Percentiles rank a stretch among this genome's conserved stretches.
Conservation (phyloP, 1,140 invertebrate genomes). For the Orussus abietinus region DNA sequence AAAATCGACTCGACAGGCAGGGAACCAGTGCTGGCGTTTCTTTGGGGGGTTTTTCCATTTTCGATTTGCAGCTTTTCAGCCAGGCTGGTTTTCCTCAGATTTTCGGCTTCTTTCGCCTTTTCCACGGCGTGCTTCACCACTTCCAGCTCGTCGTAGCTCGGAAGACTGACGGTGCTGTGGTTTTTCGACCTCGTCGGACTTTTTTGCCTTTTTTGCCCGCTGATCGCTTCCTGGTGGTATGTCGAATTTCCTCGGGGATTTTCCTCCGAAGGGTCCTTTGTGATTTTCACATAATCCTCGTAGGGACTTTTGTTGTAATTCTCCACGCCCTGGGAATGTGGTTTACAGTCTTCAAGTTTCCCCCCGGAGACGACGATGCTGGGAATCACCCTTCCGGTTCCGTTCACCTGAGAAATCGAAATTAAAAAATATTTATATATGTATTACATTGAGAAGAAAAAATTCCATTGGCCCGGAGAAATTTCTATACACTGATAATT, state of each 20-base stretch:
- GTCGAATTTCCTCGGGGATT: constrained; percentile 10
- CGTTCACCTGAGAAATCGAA: constrained; percentile 33
- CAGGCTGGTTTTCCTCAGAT: constrained; percentile 11
- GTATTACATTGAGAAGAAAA: too few species aligned
- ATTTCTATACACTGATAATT: too few species aligned
- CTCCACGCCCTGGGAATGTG: constrained; percentile 24
- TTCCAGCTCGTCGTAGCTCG: constrained; percentile 53
- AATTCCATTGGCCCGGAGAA: too few species aligned
- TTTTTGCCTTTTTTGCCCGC: constrained; percentile 15
- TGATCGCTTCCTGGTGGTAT: constrained; percentile 10
- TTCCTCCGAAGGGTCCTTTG: constrained; percentile 9
- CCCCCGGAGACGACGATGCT: constrained; percentile 36
- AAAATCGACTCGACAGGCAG: not conserved
- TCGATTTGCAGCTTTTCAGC: too few species aligned
- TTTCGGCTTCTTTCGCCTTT: constrained; percentile 14
- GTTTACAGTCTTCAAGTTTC: not conserved
- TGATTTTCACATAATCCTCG: constrained; percentile 22
- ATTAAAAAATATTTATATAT: too few species aligned
- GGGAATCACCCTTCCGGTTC: constrained; percentile 37
- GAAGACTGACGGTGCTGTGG: constrained; percentile 51
- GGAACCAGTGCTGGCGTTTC: not conserved
- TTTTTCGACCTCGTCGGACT: constrained; percentile 38
- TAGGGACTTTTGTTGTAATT: constrained; percentile 22
- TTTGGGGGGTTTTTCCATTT: not conserved
- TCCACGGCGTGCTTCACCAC: constrained; percentile 13